Percentiles rank a stretch among this genome's conserved stretches.
Conservation (phyloP, 53 echinoderm and acorn worm genomes). For the Patiria pectinifera region DNA sequence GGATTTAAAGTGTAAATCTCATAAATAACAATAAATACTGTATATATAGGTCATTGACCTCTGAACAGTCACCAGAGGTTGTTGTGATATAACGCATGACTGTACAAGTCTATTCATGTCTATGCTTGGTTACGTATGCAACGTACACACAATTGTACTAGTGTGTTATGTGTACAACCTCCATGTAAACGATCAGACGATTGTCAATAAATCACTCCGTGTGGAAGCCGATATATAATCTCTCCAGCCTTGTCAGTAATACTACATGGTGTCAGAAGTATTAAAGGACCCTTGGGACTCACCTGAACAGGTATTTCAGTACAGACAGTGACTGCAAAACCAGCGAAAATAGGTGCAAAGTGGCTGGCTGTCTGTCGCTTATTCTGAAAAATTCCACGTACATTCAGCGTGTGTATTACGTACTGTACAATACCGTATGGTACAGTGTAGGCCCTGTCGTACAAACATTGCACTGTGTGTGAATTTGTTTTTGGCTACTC, state of each 20-base stretch:
- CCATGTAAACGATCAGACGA: background rate
- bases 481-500: background rate
- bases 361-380: background rate
- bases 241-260: conserved; percentile 1
- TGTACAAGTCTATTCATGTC: background rate
- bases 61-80: background rate
- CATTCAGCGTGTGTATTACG: background rate
- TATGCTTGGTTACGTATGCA: background rate
- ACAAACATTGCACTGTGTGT: background rate
- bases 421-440: background rate
- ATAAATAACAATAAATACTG: too few relatives aligned
- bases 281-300: background rate
- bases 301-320: too few relatives aligned
- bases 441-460: background rate
- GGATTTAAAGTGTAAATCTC: too few relatives aligned
- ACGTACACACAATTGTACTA: background rate
- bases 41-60: too few relatives aligned
- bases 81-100: background rate
- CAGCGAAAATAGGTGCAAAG: conserved; percentile 2
- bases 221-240: background rate
- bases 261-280: conserved; percentile 24
- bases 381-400: background rate
- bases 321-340: too few relatives aligned
- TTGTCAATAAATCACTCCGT: background rate
- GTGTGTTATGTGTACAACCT: background rate